Evolutionary conservation across 2,888 invertebrate species (phyloP).

Genomic region (Linyphia triangularis): DNA sequence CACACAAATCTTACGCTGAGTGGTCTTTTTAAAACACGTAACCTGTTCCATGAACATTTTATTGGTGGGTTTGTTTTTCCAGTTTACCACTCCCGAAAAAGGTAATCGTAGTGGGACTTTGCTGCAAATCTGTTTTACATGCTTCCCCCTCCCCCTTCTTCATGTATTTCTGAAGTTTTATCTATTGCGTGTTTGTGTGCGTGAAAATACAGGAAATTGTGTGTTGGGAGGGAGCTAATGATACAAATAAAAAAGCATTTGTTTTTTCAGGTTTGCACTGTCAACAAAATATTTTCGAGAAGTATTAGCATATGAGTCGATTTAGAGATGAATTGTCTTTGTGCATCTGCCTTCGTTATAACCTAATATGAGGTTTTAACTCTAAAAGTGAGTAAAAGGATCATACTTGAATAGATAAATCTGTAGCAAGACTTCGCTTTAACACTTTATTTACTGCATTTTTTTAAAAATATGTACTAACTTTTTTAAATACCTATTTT

Average conservation of each 20-base stretch:
- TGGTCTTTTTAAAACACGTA: conserved; percentile 45
- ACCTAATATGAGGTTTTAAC: background rate
- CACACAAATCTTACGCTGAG: conserved; percentile 68
- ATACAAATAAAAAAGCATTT: conserved; percentile 50
- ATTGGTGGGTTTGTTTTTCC: background rate
- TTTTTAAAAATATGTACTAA: too few relatives aligned
- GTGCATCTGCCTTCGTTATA: background rate
- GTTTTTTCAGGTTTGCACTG: conserved; percentile 13
- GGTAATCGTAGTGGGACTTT: conserved; percentile 23
- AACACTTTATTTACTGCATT: too few relatives aligned
- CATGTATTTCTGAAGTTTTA: conserved; percentile 2
- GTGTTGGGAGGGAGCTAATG: background rate
- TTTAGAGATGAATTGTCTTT: background rate
- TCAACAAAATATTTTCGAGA: conserved; percentile 41
- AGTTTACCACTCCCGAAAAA: conserved; percentile 30
- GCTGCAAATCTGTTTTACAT: conserved; percentile 57
- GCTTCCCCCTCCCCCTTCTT: conserved; percentile 2
- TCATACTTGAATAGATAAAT: too few relatives aligned
- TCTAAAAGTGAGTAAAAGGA: background rate
- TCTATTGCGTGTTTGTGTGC: background rate
- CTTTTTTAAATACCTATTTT: too few relatives aligned
- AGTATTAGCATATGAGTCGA: conserved; percentile 24
- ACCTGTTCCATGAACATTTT: background rate
- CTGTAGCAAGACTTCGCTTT: too few relatives aligned
- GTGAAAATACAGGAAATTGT: background rate